Base-by-base conservation (phyloP, 1,140 invertebrate genomes). In the Phymorhynchus buccinoides region DNA sequence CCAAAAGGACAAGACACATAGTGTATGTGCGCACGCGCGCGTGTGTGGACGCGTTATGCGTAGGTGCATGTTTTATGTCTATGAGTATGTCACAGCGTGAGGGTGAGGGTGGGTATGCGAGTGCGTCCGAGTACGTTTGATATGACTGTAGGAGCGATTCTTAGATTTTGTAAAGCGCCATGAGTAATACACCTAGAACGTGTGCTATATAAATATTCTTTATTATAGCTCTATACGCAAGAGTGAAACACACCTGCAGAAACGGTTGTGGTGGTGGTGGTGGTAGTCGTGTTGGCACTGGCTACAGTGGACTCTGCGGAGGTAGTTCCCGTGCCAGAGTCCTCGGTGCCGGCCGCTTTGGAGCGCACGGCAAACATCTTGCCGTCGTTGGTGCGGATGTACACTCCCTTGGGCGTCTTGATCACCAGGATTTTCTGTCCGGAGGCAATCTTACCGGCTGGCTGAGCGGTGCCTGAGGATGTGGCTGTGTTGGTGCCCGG, bases 401-500 rank as follows among this genome's bases (percentile, higher is more conserved):
- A 99, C 85, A 99, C 98, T 48, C 97, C 98, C 94, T 98, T 98
- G 0, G 97, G 96, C 30, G 97, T 98, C 92, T 98, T 98, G 1
- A 99, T 94, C 3, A 99, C 97, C 95, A 98, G 96, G 0, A 99
- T 97, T 88, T 97, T 95, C 92, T 99, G 97, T 0, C 97, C 98
- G 7, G 97, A 96, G 92, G 97, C 97, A 30, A 99, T 94, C 62
- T 89, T 90, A 73, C 90, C 89, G 1, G 56, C 77, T 32, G 96
- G 85, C 97, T 97, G 77, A 92, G 94, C 89, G 96, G 97, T 35
- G 95, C 96, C 88, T 78, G 92, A 88, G 96, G 97, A n/a, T 95
- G 96, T 80, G 96, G 83, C 86, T 18, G 92, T 92, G 85, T 89
- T 92, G 6, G 91, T 97, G 0, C 97, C 98, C 68, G 97, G 97